These are phyloP conservation scores for Amphiprion ocellaris DNA, from an alignment of 2,113 vertebrate species.

Conservation along the genomic window DNA sequence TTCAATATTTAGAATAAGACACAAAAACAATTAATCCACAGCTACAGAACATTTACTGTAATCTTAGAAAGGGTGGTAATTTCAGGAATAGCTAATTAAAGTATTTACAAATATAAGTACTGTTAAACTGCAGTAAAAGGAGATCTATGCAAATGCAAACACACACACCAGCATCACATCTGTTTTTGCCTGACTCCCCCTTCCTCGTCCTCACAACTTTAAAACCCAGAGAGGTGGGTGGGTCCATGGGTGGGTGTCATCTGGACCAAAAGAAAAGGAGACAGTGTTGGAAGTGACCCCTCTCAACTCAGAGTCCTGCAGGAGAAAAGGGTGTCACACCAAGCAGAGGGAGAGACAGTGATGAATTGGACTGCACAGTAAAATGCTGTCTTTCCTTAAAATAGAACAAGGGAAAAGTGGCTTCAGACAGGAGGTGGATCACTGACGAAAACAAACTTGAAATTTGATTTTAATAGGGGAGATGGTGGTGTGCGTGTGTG, in stretches of 20 bases:
- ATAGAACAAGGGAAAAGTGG: conserved; percentile 31
- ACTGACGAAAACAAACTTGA: conserved; percentile 32
- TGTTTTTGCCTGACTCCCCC: conserved; percentile 25
- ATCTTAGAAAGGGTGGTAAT: no score
- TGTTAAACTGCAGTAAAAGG: neutral
- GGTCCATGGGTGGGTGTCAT: conserved; percentile 6
- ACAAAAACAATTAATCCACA: neutral
- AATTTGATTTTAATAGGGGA: conserved; percentile 31
- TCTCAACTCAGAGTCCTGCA: conserved; percentile 3
- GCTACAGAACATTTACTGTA: no score
- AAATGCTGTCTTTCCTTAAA: conserved; percentile 28
- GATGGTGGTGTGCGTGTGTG: conserved; percentile 17
- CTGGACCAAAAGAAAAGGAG: conserved; percentile 6
- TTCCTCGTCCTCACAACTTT: conserved; percentile 23
- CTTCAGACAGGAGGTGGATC: conserved; percentile 3
- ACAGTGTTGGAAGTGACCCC: conserved; percentile 34
- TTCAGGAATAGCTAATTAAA: no score
- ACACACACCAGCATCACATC: neutral
- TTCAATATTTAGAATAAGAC: neutral
- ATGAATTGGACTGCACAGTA: conserved; percentile 34
- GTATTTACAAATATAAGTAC: no score
- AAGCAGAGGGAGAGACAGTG: conserved; percentile 25
- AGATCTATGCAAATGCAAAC: neutral
- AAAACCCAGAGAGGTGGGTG: conserved; percentile 22
- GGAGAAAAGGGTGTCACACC: conserved; percentile 31